Percentiles rank a stretch among this genome's conserved stretches.
phyloP scores from a whole-genome alignment of 2,888 invertebrate genomes.

The Ichneumon xanthorius region DNA sequence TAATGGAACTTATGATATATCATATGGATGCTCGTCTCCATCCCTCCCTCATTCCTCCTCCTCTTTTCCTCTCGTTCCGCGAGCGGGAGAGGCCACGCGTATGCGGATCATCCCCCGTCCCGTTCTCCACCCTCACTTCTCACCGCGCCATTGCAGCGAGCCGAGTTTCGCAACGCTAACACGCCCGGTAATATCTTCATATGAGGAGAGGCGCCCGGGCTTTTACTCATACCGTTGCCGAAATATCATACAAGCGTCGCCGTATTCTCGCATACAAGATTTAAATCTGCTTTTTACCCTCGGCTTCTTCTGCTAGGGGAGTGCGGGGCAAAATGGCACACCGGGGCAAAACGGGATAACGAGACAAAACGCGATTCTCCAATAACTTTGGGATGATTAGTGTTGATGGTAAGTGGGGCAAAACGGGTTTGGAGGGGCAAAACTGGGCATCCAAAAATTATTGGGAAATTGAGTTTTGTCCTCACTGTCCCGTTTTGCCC shows the following conservation, averaged over 20 bases:
- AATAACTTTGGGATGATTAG: too few species aligned
- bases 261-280: constrained; percentile 48
- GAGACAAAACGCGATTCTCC: too few species aligned
- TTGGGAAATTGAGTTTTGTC: too few species aligned
- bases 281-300: constrained; percentile 50
- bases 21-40: constrained; percentile 66
- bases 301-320: constrained; percentile 37
- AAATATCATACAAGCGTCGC: constrained; percentile 47
- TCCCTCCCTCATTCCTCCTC: constrained; percentile 28
- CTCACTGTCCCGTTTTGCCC: too few species aligned
- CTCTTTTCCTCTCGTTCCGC: constrained; percentile 24
- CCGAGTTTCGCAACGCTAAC: constrained; percentile 41
- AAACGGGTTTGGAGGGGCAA: too few species aligned
- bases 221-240: constrained; percentile 54
- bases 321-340: too few species aligned
- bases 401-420: too few species aligned
- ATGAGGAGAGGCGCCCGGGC: constrained; percentile 52
- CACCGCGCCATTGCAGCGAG: constrained; percentile 29
- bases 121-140: constrained; percentile 36
- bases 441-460: too few species aligned
- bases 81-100: constrained; percentile 49
- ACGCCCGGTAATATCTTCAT: constrained; percentile 54
- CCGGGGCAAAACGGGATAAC: too few species aligned
- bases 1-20: constrained; percentile 80
- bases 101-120: constrained; percentile 55